Evolutionary conservation across 2,113 vertebrate genomes (phyloP).

Genomic region (Callionymus lyra): DNA sequence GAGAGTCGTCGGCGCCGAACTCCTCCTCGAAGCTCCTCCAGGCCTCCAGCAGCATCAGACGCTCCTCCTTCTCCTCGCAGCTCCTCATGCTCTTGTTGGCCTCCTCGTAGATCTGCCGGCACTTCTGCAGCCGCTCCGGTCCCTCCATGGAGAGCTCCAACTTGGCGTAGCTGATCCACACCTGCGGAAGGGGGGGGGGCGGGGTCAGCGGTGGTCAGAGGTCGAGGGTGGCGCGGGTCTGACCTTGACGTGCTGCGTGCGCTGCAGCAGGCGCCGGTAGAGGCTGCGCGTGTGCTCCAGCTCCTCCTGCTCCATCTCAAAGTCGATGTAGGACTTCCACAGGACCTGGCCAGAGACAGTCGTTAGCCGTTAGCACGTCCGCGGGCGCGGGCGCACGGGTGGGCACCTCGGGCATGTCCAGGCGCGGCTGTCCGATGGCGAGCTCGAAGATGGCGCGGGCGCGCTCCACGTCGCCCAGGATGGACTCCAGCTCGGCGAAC

Average conservation of each 20-base stretch:
- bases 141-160: conserved; percentile 83
- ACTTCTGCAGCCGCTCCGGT: conserved; percentile 66
- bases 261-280: conserved; percentile 83
- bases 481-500: conserved; percentile 92
- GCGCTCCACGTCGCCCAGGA: conserved; percentile 84
- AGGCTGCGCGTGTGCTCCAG: conserved; percentile 87
- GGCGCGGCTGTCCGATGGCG: conserved; percentile 86
- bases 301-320: conserved; percentile 96
- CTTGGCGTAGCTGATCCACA: conserved; percentile 94
- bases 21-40: conserved; percentile 85
- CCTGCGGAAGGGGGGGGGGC: conserved; percentile 55
- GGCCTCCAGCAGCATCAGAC: conserved; percentile 91
- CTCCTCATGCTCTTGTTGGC: conserved; percentile 86
- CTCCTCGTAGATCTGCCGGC: conserved; percentile 88
- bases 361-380: background rate
- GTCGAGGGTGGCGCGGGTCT: background rate
- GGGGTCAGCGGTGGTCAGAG: too few relatives aligned
- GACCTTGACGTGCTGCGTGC: conserved; percentile 95
- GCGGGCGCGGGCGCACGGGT: too few relatives aligned
- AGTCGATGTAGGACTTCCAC: conserved; percentile 98
- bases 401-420: conserved; percentile 94
- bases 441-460: conserved; percentile 89
- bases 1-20: conserved; percentile 69
- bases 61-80: conserved; percentile 95
- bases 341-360: conserved; percentile 71